A percentile compares a stretch with the other conserved stretches of the same genome.
phyloP scores from a whole-genome alignment of 2,113 vertebrate genomes.

The Salvelinus sp. region DNA sequence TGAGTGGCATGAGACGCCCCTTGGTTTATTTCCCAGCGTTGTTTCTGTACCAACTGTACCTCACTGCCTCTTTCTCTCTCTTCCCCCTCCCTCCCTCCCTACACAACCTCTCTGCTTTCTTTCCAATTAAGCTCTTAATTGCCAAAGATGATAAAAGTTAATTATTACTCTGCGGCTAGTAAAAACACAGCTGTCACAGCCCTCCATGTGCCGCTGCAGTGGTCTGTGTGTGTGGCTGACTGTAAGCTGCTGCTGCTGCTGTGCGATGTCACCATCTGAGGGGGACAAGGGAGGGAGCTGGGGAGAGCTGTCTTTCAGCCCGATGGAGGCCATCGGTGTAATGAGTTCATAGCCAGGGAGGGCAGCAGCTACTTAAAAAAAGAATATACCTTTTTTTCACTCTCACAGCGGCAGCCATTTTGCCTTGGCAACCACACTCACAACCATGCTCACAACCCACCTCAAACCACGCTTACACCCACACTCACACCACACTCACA shows the following conservation, averaged over 20 bases:
- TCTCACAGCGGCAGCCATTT: neutral
- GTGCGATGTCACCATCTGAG: neutral
- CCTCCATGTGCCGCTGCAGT: neutral
- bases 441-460: neutral
- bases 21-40: neutral
- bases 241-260: neutral
- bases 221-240: neutral
- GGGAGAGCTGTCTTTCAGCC: neutral
- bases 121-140: constrained; percentile 45
- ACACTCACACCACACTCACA: neutral
- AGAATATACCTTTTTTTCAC: neutral
- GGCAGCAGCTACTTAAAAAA: neutral
- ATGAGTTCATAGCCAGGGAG: neutral
- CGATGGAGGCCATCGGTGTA: neutral
- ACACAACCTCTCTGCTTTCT: constrained; percentile 13
- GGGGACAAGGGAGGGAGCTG: neutral
- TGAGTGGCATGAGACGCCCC: neutral
- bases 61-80: neutral
- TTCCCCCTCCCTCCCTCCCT: neutral
- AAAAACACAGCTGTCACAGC: constrained; percentile 38
- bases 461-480: too few relatives aligned
- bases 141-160: constrained; percentile 36
- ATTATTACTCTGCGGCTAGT: constrained; percentile 38
- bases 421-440: neutral
- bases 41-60: neutral